A percentile compares a stretch with the other conserved stretches of the same genome.
Evolutionary conservation across 2,888 invertebrate species (phyloP).

Genomic region (Megaustenia siamemsis): DNA sequence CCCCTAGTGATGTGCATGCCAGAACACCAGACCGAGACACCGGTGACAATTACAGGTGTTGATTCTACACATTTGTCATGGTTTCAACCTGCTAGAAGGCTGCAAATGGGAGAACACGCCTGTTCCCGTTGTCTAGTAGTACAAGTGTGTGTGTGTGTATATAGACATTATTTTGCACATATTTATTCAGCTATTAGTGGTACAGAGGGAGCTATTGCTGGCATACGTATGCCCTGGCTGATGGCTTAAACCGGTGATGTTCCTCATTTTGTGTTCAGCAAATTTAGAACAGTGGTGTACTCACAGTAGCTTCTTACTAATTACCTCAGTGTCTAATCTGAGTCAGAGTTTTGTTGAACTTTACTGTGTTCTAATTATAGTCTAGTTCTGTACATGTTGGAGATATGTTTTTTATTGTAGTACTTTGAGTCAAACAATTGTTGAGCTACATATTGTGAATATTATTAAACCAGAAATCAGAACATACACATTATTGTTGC

Average conservation of each 20-base stretch:
- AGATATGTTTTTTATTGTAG: not conserved
- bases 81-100: no score
- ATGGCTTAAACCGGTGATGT: not conserved
- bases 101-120: no score
- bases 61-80: not conserved
- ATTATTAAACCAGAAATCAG: no score
- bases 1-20: slow-evolving; percentile 65
- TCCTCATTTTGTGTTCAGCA: not conserved
- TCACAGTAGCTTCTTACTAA: not conserved
- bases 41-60: not conserved
- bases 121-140: no score
- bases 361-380: not conserved
- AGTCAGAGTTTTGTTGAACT: not conserved
- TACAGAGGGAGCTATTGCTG: not conserved
- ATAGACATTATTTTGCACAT: not conserved
- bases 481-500: no score
- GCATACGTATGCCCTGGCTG: not conserved
- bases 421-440: not conserved
- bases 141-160: no score
- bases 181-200: not conserved
- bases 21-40: slow-evolving; percentile 38
- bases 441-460: not conserved
- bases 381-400: not conserved
- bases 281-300: not conserved
- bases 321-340: not conserved